Evolutionary conservation across 2,797 vertebrate genomes (phyloP).

Genomic region (Australoheros facetus): DNA sequence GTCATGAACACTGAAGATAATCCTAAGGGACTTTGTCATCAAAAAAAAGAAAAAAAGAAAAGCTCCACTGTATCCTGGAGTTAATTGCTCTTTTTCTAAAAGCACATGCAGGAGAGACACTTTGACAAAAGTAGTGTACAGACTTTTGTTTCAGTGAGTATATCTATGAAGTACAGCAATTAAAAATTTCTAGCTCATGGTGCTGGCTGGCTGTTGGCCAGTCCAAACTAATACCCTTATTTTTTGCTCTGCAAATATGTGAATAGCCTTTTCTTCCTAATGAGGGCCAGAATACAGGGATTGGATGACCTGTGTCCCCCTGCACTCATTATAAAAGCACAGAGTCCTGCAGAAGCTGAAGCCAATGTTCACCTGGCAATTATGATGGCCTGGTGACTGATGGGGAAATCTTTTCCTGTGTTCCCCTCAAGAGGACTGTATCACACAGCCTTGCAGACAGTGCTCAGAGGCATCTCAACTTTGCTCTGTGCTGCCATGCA

Average conservation of each 20-base stretch:
- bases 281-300: conserved; percentile 68
- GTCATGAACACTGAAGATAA: conserved; percentile 2
- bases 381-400: conserved; percentile 64
- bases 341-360: conserved; percentile 50
- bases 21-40: not conserved
- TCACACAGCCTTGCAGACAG: conserved; percentile 53
- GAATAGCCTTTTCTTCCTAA: conserved; percentile 73
- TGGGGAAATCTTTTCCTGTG: conserved; percentile 52
- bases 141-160: conserved; percentile 47
- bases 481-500: conserved; percentile 56
- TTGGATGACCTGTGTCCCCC: conserved; percentile 72
- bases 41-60: not conserved
- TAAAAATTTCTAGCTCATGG: conserved; percentile 54
- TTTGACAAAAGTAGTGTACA: conserved; percentile 32
- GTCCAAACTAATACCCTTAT: conserved; percentile 72
- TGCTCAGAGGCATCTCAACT: conserved; percentile 60
- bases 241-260: conserved; percentile 74
- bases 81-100: conserved; percentile 42
- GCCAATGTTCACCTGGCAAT: conserved; percentile 69
- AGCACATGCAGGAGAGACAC: conserved; percentile 24
- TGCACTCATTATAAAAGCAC: conserved; percentile 78
- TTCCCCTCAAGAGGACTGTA: conserved; percentile 46
- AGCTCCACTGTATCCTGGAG: conserved; percentile 7
- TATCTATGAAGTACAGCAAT: conserved; percentile 62
- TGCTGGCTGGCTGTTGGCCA: conserved; percentile 54